Evolutionary conservation across 2,113 vertebrate genomes (phyloP).

Genomic region (Alaudala cheleensis): DNA sequence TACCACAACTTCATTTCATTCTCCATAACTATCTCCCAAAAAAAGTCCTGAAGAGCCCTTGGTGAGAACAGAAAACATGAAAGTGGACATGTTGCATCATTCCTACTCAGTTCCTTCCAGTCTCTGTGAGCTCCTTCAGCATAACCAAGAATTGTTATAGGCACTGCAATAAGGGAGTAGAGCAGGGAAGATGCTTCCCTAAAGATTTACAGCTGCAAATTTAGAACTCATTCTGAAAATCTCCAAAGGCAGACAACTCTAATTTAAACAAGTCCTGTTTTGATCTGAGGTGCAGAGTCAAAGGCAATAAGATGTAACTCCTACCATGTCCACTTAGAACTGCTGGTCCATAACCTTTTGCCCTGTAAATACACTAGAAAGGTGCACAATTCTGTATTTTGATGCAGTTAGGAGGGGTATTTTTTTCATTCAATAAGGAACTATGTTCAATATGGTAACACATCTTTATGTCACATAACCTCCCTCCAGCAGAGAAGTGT

Average conservation of each 20-base stretch:
- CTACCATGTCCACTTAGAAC: neutral
- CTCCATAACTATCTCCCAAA: neutral
- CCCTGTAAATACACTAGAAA: neutral
- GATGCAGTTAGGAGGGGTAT: neutral
- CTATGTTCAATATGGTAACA: neutral
- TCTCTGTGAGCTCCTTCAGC: neutral
- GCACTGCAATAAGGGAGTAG: neutral
- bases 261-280: neutral
- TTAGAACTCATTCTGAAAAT: neutral
- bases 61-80: neutral
- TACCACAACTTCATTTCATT: neutral
- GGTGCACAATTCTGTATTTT: neutral
- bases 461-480: neutral
- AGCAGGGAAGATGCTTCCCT: neutral
- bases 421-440: neutral
- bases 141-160: neutral
- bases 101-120: rapidly evolving
- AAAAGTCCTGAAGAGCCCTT: neutral
- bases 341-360: neutral
- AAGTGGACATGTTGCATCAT: neutral
- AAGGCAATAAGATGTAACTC: neutral
- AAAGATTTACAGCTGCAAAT: neutral
- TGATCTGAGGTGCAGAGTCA: neutral
- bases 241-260: neutral
- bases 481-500: neutral